phyloP scores from a whole-genome alignment of 2,113 vertebrate genomes.

The Ophthalmotilapia sp. region DNA sequence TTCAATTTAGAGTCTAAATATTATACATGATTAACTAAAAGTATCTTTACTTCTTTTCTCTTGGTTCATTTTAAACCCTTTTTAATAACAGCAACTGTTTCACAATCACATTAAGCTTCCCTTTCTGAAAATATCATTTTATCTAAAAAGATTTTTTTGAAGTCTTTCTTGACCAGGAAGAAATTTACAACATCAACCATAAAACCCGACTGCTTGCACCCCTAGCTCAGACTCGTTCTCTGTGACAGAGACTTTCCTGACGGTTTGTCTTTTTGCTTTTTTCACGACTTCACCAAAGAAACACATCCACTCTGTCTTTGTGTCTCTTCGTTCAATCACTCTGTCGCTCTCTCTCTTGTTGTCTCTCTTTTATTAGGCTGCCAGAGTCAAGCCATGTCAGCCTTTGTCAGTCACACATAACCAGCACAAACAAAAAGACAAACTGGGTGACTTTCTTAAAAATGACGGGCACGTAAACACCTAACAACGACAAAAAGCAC shows the following conservation, averaged over 20 bases:
- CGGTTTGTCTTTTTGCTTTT: not conserved
- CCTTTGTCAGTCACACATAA: not conserved
- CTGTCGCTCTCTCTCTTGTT: not conserved
- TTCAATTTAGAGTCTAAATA: not conserved
- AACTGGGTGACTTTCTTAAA: not conserved
- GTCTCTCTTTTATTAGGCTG: not conserved
- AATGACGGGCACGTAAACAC: not conserved
- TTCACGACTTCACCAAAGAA: not conserved
- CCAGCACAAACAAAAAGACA: not conserved
- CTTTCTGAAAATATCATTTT: not conserved
- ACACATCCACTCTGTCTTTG: not conserved
- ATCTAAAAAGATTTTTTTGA: not conserved
- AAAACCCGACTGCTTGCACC: not conserved
- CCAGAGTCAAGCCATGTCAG: not conserved
- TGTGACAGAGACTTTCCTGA: not conserved
- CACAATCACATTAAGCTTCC: not conserved
- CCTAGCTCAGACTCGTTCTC: not conserved
- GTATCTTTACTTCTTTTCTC: not conserved
- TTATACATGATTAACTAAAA: not conserved
- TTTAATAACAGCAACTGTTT: not conserved
- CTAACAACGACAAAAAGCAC: rapidly evolving
- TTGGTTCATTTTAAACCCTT: not conserved
- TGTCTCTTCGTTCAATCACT: not conserved
- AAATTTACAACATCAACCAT: not conserved
- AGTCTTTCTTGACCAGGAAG: not conserved